These are phyloP conservation scores for Uromys caudimaculatus DNA, from an alignment of 2,797 vertebrate genomes.

Conservation along the genomic window DNA sequence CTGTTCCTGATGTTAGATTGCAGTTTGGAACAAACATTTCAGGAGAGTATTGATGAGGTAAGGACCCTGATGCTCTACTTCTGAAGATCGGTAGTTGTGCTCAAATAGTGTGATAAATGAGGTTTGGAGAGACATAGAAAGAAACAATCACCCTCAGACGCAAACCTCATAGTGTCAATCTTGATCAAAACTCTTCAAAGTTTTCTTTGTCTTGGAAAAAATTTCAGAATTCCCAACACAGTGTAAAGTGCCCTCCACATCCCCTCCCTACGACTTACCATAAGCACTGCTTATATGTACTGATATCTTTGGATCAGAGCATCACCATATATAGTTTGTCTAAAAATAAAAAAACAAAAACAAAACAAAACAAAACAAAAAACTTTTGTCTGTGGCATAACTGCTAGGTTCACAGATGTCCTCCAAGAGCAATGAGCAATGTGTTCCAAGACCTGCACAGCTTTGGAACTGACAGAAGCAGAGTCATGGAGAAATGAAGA, in stretches of 20 bases:
- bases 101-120: neutral
- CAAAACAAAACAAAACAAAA: neutral
- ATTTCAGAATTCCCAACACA: neutral
- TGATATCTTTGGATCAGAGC: neutral
- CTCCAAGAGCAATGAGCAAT: neutral
- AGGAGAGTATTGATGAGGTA: neutral
- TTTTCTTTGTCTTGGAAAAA: slow-evolving; percentile 11
- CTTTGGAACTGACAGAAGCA: neutral
- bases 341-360: too few species aligned
- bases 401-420: neutral
- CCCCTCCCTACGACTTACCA: neutral
- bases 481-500: neutral
- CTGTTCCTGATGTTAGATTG: neutral
- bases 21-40: neutral
- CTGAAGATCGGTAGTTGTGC: neutral
- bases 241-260: neutral
- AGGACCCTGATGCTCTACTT: neutral
- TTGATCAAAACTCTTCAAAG: neutral
- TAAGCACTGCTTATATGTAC: neutral
- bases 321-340: too few species aligned
- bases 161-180: neutral
- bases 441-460: neutral
- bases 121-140: neutral
- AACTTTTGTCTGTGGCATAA: neutral
- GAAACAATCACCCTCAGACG: neutral